Conservation (phyloP, 1,140 invertebrate species). For the Idris sp. region DNA sequence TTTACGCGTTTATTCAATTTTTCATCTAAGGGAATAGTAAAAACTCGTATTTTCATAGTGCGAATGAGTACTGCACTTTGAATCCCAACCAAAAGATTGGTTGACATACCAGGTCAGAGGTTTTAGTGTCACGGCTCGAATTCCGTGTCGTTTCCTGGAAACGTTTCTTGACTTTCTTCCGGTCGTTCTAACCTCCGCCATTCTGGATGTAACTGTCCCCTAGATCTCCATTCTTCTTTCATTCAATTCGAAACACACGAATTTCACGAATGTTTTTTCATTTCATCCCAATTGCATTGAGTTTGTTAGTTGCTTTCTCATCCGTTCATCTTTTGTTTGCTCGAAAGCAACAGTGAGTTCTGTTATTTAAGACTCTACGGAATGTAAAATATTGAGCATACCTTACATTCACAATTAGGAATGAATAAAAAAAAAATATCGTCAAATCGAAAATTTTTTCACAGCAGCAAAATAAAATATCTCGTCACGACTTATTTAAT, state of each 20-base stretch:
- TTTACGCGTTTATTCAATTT: constrained; percentile 34
- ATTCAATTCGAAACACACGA: constrained; percentile 39
- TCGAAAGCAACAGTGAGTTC: constrained; percentile 8
- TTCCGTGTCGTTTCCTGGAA: constrained; percentile 67
- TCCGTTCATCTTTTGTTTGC: constrained; percentile 12
- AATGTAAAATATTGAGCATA: constrained; percentile 10
- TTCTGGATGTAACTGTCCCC: constrained; percentile 57
- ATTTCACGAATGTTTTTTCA: constrained; percentile 43
- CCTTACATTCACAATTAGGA: neutral
- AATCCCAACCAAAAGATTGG: constrained; percentile 65
- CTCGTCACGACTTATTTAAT: constrained; percentile 24
- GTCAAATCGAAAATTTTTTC: constrained; percentile 21
- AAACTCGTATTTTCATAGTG: constrained; percentile 46
- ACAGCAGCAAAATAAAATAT: too few relatives aligned
- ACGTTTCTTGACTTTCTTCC: constrained; percentile 64
- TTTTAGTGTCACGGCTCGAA: constrained; percentile 70
- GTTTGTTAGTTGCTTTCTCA: constrained; percentile 15
- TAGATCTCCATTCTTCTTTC: constrained; percentile 34
- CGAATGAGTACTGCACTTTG: constrained; percentile 36
- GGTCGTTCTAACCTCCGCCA: constrained; percentile 53
- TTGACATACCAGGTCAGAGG: constrained; percentile 71
- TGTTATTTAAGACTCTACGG: constrained; percentile 16
- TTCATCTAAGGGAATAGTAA: constrained; percentile 8
- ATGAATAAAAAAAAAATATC: constrained; percentile 37
- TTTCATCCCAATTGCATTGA: constrained; percentile 3